A percentile compares a stretch with the other conserved stretches of the same genome.
phyloP scores from a whole-genome alignment of 2,888 invertebrate species.

The Cephus sareptanus region DNA sequence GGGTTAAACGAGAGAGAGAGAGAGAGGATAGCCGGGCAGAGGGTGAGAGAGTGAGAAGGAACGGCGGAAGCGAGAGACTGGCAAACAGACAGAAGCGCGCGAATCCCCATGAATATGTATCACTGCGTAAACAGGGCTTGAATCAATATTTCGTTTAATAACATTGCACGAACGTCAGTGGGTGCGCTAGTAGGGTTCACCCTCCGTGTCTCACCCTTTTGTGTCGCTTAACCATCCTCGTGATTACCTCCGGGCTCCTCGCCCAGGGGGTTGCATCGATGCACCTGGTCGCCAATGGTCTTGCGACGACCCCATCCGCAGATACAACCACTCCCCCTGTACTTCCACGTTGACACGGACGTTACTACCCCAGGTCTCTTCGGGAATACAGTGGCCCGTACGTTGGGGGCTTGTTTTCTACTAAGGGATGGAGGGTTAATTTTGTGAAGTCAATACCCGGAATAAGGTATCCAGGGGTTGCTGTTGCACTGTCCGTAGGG shows the following conservation, averaged over 20 bases:
- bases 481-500: background rate
- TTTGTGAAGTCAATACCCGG: background rate
- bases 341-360: background rate
- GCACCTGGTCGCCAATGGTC: background rate
- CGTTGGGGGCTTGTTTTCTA: background rate
- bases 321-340: background rate
- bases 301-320: background rate
- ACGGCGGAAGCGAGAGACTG: conserved; percentile 5
- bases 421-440: background rate
- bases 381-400: background rate
- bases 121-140: conserved; percentile 65
- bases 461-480: background rate
- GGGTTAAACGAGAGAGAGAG: conserved; percentile 14
- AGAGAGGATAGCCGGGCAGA: conserved; percentile 5
- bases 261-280: background rate
- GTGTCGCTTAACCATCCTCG: conserved; percentile 8
- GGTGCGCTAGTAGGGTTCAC: conserved; percentile 3
- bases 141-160: conserved; percentile 67
- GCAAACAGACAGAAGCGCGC: conserved; percentile 59
- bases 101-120: conserved; percentile 64
- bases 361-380: background rate
- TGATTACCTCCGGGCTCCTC: background rate
- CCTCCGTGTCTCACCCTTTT: conserved; percentile 8
- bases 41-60: conserved; percentile 23
- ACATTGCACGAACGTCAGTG: conserved; percentile 42